Conservation (phyloP, 2,113 vertebrate species). For the Myodes glareolus region DNA sequence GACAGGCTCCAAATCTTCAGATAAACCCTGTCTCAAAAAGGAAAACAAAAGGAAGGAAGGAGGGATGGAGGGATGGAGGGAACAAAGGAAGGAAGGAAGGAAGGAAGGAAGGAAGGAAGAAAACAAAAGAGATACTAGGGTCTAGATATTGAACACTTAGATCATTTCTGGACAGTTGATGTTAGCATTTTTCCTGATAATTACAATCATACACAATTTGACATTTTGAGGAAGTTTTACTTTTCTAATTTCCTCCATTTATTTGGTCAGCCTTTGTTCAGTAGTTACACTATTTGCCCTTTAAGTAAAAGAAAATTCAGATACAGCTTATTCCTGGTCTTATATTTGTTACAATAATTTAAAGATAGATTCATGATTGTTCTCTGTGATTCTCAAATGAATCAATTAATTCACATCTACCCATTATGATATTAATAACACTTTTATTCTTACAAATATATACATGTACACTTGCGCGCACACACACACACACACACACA, state of each 20-base stretch:
- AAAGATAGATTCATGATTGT: neutral
- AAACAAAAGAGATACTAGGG: neutral
- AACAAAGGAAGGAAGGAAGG: too few species aligned
- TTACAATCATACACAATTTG: neutral
- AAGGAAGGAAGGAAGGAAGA: neutral
- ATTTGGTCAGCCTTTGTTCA: neutral
- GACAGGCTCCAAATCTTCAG: too few species aligned
- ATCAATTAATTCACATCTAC: neutral
- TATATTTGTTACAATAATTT: conserved; percentile 25
- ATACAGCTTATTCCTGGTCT: neutral
- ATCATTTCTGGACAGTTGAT: neutral
- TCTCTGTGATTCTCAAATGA: conserved; percentile 1
- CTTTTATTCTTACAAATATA: neutral
- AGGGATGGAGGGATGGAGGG: too few species aligned
- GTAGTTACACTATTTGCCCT: neutral
- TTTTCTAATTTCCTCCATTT: neutral
- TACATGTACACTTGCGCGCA: neutral
- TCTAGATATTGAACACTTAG: neutral
- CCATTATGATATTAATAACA: neutral
- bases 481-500: too few species aligned
- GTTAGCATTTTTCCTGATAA: conserved; percentile 37
- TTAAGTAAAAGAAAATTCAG: neutral
- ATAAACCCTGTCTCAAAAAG: too few species aligned
- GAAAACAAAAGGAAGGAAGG: too few species aligned
- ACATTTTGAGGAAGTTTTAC: neutral